Conservation (phyloP, 2,888 invertebrate species). For the Eristalinus aeneus region DNA sequence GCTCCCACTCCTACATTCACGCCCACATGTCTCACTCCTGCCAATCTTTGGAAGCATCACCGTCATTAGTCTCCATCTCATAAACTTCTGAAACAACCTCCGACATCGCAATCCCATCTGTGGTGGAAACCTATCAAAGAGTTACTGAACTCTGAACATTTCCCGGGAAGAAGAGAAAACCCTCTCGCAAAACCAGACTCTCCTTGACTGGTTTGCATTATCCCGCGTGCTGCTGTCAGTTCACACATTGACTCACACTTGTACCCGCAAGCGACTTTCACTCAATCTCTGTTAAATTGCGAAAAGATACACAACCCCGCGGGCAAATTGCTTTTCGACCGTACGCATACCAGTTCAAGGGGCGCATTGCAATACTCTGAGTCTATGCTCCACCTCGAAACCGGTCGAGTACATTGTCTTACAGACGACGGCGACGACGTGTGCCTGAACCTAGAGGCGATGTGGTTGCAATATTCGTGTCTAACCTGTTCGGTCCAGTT, state of each 20-base stretch:
- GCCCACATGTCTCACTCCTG: background rate
- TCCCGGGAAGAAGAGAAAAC: background rate
- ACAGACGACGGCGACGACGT: background rate
- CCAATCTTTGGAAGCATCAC: too few relatives aligned
- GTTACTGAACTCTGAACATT: background rate
- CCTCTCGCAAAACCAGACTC: background rate
- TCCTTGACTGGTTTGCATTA: slow-evolving; percentile 21
- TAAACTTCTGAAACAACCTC: background rate
- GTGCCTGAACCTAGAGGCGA: background rate
- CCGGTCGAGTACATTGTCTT: slow-evolving; percentile 36
- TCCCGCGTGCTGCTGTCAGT: background rate
- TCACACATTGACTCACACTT: slow-evolving; percentile 24
- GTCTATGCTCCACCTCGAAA: background rate
- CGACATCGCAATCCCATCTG: background rate
- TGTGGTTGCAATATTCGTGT: slow-evolving; percentile 18
- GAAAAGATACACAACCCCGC: background rate
- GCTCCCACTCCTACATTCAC: background rate
- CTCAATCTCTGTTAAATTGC: slow-evolving; percentile 35
- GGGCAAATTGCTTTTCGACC: background rate
- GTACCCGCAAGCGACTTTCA: slow-evolving; percentile 30
- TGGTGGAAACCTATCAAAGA: slow-evolving; percentile 5
- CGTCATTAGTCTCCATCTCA: background rate
- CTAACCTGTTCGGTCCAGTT: slow-evolving; percentile 76
- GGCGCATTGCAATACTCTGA: slow-evolving; percentile 19
- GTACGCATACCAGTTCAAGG: background rate